Evolutionary conservation across 2,797 vertebrate genomes (phyloP).

Genomic region (Hoplostethus mediterraneus): DNA sequence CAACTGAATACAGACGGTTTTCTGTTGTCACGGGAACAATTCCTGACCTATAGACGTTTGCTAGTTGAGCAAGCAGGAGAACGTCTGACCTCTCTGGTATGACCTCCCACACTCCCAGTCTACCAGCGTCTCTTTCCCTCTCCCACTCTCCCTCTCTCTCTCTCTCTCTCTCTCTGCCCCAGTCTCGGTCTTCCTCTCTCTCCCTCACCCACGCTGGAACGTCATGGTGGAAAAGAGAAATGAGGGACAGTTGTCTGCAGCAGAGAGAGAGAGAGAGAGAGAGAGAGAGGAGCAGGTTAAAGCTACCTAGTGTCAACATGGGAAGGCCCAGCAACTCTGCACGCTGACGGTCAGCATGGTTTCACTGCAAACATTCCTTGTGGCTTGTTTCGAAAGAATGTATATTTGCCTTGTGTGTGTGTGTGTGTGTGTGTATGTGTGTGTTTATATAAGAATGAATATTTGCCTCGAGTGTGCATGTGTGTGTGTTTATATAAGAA

Average conservation of each 20-base stretch:
- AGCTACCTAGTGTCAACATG: too few species aligned
- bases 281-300: too few species aligned
- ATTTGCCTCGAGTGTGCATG: constrained; percentile 54
- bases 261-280: too few species aligned
- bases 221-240: neutral
- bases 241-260: neutral
- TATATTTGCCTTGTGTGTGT: constrained; percentile 60
- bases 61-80: constrained; percentile 13
- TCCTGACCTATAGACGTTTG: constrained; percentile 5
- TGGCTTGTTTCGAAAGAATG: constrained; percentile 47
- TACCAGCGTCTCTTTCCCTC: neutral
- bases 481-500: constrained; percentile 65
- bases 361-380: constrained; percentile 64
- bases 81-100: constrained; percentile 44
- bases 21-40: constrained; percentile 21
- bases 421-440: neutral
- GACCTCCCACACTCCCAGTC: constrained; percentile 31
- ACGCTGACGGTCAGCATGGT: constrained; percentile 34
- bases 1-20: constrained; percentile 1
- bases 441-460: constrained; percentile 71
- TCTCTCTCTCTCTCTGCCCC: too few species aligned
- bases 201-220: neutral
- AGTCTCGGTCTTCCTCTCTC: neutral
- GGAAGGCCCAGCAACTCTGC: too few species aligned
- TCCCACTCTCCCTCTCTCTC: too few species aligned